A percentile compares a stretch with the other conserved stretches of the same genome.
Conservation (phyloP, 2,113 vertebrate genomes). For the Anhinga rufa region DNA sequence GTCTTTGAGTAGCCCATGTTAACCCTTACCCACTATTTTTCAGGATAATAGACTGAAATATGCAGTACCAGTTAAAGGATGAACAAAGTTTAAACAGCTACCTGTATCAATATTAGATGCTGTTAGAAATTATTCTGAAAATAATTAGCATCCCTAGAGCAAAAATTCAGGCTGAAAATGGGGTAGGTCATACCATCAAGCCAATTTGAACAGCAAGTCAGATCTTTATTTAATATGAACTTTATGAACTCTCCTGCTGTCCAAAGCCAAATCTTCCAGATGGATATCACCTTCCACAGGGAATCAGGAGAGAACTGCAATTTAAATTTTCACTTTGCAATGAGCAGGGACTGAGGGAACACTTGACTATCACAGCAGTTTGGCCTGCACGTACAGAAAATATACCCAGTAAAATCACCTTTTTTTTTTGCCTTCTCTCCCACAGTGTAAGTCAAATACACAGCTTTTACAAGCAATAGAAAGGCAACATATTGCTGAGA, state of each 20-base stretch:
- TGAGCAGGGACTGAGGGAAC: background rate
- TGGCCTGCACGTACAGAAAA: background rate
- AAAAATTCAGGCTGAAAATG: background rate
- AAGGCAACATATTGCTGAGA: background rate
- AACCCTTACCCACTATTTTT: background rate
- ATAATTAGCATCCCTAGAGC: background rate
- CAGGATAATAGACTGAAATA: background rate
- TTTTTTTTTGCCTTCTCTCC: background rate
- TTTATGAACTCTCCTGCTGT: background rate
- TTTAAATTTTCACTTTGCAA: background rate
- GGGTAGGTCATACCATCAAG: background rate
- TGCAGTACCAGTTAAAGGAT: background rate
- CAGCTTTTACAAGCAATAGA: background rate
- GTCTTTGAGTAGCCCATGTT: background rate
- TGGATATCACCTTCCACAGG: background rate
- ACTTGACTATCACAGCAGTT: background rate
- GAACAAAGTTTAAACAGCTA: background rate
- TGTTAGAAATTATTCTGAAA: background rate
- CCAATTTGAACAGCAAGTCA: background rate
- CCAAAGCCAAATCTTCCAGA: background rate
- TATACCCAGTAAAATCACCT: background rate
- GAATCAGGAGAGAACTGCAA: background rate
- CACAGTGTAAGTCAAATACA: background rate
- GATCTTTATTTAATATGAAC: background rate
- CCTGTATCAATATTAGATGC: background rate